Evolutionary conservation across 2,888 invertebrate genomes (phyloP).

Genomic region (Phyto melanocephala): DNA sequence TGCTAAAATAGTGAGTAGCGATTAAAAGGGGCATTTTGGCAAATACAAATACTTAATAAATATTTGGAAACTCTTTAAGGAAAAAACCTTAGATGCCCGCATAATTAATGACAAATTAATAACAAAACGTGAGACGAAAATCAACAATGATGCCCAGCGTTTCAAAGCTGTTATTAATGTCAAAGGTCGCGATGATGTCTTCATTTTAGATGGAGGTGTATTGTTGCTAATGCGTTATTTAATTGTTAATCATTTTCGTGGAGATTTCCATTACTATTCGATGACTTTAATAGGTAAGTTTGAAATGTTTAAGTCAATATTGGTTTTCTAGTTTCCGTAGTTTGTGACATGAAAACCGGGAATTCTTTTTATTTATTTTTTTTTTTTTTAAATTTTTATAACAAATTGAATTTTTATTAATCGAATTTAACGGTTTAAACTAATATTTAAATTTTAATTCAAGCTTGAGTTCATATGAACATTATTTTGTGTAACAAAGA

Average conservation of each 20-base stretch:
- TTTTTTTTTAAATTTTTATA: no score
- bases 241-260: slow-evolving; percentile 71
- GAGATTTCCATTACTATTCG: slow-evolving; percentile 72
- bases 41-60: background rate
- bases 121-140: slow-evolving; percentile 70
- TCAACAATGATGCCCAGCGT: slow-evolving; percentile 72
- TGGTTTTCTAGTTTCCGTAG: no score
- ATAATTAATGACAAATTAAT: slow-evolving; percentile 70
- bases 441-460: no score
- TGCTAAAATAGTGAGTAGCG: slow-evolving; percentile 66
- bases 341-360: no score
- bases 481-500: no score
- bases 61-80: slow-evolving; percentile 40
- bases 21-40: background rate
- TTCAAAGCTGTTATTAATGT: slow-evolving; percentile 73
- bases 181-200: slow-evolving; percentile 71
- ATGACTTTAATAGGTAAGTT: slow-evolving; percentile 72
- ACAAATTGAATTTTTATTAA: no score
- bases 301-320: no score
- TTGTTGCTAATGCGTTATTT: slow-evolving; percentile 74
- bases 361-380: no score
- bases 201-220: slow-evolving; percentile 74
- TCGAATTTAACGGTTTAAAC: no score
- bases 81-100: slow-evolving; percentile 71
- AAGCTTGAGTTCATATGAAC: no score